phyloP scores from a whole-genome alignment of 2,888 invertebrate species.

The Athalia circularis region DNA sequence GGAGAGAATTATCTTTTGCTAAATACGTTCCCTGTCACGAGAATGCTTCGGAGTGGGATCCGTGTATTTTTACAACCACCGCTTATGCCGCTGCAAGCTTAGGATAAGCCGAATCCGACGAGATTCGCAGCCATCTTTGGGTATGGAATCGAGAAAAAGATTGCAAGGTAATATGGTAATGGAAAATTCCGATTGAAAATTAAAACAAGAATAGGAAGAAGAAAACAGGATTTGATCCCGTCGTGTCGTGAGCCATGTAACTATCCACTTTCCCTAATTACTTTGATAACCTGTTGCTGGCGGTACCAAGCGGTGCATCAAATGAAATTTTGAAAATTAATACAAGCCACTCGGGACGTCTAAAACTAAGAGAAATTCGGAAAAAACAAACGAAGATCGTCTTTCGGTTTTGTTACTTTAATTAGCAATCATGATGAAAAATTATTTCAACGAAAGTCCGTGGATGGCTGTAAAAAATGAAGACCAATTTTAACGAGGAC shows the following conservation, averaged over 20 bases:
- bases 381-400: too few relatives aligned
- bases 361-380: too few relatives aligned
- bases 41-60: background rate
- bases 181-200: too few relatives aligned
- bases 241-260: background rate
- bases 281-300: slow-evolving; percentile 13
- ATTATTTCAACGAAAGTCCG: too few relatives aligned
- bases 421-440: too few relatives aligned
- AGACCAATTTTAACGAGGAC: too few relatives aligned
- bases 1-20: slow-evolving; percentile 51
- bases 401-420: too few relatives aligned
- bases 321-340: slow-evolving; percentile 19
- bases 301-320: background rate
- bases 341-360: slow-evolving; percentile 7
- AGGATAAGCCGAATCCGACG: slow-evolving; percentile 32
- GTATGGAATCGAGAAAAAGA: too few relatives aligned
- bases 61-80: background rate
- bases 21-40: slow-evolving; percentile 42
- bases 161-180: too few relatives aligned
- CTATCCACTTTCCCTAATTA: slow-evolving; percentile 14
- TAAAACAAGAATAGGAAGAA: too few relatives aligned
- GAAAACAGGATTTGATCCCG: too few relatives aligned
- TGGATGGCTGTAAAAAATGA: too few relatives aligned
- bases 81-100: slow-evolving; percentile 18
- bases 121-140: background rate